Evolutionary conservation across 2,113 vertebrate species (phyloP), one percentile per base, ranked within the genome.

Genomic region (Dryoscopus gambensis): DNA sequence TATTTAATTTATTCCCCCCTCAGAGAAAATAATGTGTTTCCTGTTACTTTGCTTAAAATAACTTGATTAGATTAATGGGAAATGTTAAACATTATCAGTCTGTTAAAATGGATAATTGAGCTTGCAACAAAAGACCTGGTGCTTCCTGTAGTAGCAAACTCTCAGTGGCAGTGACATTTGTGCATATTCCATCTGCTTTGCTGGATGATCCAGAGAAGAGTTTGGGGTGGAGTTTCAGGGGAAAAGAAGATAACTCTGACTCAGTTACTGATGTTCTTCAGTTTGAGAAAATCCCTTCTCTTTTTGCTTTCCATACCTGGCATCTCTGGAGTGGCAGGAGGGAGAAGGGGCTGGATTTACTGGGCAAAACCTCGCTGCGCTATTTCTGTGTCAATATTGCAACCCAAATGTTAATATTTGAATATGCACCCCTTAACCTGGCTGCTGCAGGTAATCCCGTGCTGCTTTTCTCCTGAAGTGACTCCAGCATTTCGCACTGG

Each of bases 361-460:
- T 44, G 37, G 11, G 5, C 35, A 8, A 5, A 62, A 18, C 35
- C n/a, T 23, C 3, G 11, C 60, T 53, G 27, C 25, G 65, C 7
- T 52, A 0, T 31, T 84, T 21, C 21, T 30, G 1, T 44, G 40
- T 37, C n/a, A 17, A 0, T 16, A 20, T 4, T 78, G 73, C 31
- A 49, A 30, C 49, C 64, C 64, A 46, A 1, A 28, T 3, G 7
- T n/a, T 15, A 19, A 2, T 14, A 3, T 74, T 87, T 30, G 25
- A 23, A 35, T 11, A 2, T 3, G 15, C 23, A 16, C 68, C 25
- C 64, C 68, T 84, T 23, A 23, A 33, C 42, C 73, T 55, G 64
- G 75, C 31, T 59, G 11, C 4, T 23, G 65, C 31, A 16, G 59
- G 6, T 25, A 22, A 31, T 44, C 5, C 53, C 27, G 10, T 13